These are phyloP conservation scores for Parascotia fuliginaria DNA, from an alignment of 2,888 invertebrate genomes.

Conservation along the genomic window DNA sequence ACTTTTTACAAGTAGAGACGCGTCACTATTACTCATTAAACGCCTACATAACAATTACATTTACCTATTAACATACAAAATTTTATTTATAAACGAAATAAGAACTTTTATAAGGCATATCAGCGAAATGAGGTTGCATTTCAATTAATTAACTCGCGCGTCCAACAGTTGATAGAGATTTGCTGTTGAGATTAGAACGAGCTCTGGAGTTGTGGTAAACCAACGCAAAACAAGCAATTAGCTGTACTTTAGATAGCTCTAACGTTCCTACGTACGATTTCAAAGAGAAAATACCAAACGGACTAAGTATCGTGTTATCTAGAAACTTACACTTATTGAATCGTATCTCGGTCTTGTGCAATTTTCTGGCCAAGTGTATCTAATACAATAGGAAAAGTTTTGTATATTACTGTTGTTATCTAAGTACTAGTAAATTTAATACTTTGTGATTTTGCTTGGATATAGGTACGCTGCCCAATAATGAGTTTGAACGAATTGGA, in stretches of 20 bases:
- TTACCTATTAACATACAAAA: too few species aligned
- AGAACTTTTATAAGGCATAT: background rate
- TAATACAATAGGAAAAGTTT: slow-evolving; percentile 9
- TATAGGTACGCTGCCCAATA: too few species aligned
- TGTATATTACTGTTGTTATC: slow-evolving; percentile 24
- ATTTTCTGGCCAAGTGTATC: slow-evolving; percentile 30
- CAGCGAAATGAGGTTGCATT: slow-evolving; percentile 5
- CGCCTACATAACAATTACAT: background rate
- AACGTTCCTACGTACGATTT: slow-evolving; percentile 10
- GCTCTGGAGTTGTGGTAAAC: slow-evolving; percentile 12
- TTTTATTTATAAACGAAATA: too few species aligned
- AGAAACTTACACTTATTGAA: slow-evolving; percentile 29
- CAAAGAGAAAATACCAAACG: slow-evolving; percentile 18
- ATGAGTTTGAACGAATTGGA: too few species aligned
- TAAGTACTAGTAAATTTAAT: too few species aligned
- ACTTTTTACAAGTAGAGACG: too few species aligned
- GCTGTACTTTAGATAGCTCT: slow-evolving; percentile 11
- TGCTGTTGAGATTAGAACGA: slow-evolving; percentile 17
- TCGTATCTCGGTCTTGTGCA: slow-evolving; percentile 15
- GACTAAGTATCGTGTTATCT: slow-evolving; percentile 18
- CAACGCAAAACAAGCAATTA: slow-evolving; percentile 20
- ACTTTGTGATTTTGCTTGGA: too few species aligned
- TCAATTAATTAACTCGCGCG: slow-evolving; percentile 25
- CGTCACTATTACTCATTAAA: too few species aligned
- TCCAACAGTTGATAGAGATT: slow-evolving; percentile 18